These are phyloP conservation scores for Rhizoglyphus robini DNA, from an alignment of 1,140 invertebrate species.

Conservation along the genomic window DNA sequence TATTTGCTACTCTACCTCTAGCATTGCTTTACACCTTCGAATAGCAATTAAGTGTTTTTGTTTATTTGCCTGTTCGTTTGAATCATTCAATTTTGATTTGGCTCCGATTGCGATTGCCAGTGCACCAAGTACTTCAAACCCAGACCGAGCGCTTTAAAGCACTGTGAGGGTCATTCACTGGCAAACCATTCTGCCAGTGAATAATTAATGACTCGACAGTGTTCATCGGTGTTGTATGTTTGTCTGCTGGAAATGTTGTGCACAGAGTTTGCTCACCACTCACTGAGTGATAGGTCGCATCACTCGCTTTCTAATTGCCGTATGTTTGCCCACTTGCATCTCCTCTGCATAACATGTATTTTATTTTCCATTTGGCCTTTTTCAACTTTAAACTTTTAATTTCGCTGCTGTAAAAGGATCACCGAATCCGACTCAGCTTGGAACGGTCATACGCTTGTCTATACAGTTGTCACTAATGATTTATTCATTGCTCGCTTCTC, in stretches of 20 bases:
- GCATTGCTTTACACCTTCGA: too few species aligned
- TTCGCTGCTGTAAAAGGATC: constrained; percentile 43
- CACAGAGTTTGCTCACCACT: neutral
- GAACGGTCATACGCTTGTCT: neutral
- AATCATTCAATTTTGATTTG: neutral
- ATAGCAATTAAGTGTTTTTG: neutral
- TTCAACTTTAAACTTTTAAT: neutral
- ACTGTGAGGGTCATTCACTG: too few species aligned
- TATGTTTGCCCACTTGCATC: neutral
- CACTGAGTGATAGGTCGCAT: too few species aligned
- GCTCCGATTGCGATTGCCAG: too few species aligned
- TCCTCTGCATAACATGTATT: neutral
- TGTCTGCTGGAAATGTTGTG: neutral
- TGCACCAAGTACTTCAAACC: too few species aligned
- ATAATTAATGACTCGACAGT: neutral
- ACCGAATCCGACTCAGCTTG: neutral
- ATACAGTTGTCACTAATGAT: neutral
- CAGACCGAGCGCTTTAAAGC: too few species aligned
- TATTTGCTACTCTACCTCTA: too few species aligned
- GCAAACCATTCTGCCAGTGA: neutral
- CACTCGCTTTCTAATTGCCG: neutral
- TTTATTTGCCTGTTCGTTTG: neutral
- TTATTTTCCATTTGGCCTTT: neutral
- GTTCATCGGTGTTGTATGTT: neutral
- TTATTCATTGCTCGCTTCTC: neutral